Evolutionary conservation across 2,113 vertebrate species (phyloP).

Genomic region (Pomatorhinus ruficollis): DNA sequence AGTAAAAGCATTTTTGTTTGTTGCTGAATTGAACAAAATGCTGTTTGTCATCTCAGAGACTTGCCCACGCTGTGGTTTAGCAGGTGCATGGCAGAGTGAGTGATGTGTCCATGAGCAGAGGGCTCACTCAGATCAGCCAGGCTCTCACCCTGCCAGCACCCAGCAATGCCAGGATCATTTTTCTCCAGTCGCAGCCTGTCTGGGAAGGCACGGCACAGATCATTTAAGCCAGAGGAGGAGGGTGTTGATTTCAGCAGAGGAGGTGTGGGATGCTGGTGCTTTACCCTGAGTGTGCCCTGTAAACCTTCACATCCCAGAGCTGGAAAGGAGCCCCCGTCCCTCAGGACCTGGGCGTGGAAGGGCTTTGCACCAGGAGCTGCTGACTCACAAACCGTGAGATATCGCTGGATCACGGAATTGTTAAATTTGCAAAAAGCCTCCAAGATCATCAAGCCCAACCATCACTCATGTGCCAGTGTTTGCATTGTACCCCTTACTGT

Average conservation of each 20-base stretch:
- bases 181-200: background rate
- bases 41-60: background rate
- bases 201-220: background rate
- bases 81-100: background rate
- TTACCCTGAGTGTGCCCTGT: background rate
- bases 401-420: no score
- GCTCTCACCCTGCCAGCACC: background rate
- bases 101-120: background rate
- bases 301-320: background rate
- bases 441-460: background rate
- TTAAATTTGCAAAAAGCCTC: background rate
- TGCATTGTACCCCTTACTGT: accelerated
- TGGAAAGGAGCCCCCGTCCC: background rate
- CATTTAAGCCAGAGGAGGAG: background rate
- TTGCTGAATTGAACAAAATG: background rate
- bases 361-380: background rate
- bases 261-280: background rate
- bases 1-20: background rate
- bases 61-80: background rate
- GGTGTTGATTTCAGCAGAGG: background rate
- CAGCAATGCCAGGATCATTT: background rate
- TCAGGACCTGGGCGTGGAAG: background rate
- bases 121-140: background rate
- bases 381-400: background rate
- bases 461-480: accelerated